Base-by-base conservation (phyloP, 2,797 vertebrate species). In the Clarias fuscus region DNA sequence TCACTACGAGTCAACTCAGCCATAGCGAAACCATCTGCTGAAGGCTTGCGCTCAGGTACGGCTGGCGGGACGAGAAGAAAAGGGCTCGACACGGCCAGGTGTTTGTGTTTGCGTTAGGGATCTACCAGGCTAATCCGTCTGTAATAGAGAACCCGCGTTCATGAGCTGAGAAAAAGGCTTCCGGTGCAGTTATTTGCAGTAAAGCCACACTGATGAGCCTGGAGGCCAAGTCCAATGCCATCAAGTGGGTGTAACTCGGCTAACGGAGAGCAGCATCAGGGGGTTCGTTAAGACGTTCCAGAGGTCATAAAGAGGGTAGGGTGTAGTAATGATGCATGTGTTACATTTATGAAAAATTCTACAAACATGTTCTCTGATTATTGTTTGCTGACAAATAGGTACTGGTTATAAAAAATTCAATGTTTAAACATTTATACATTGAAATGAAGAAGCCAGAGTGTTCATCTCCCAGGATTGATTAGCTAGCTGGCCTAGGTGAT, bases 1-100 rank as follows among this genome's bases (percentile, higher is more conserved):
- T 86, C 88, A 88, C 91, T 91, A 87, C 75, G 76, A 90, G 86
- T 84, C 91, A 88, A 91, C 90, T 93, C 89, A 91, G 85, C 90
- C 85, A 86, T 91, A 93, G 91, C 91, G 85, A 87, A 90, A 91
- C 90, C 90, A 86, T 93, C 91, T 92, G 91, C 89, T 81, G 84
- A 83, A 22, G 65, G 80, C 59, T 61, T 17, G 27, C 17, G 37
- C 33, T 70, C 64, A 64, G 79, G 79, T 77, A 64, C 10, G 33
- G 71, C 78, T 48, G 64, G 33, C 84, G 53, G 70, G 24, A 40
- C 8, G 10, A 65, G 48, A 37, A 72, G 56, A 64, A 58, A 72
- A 72, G 48, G 61, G 48, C 68, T 82, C 56, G 72, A 88, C 78
- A 82, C 6, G 40, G 67, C 37, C 86, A 77, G 83, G 59, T 87